Base-by-base conservation (phyloP, 1,140 invertebrate genomes). In the Pogonomyrmex barbatus region DNA sequence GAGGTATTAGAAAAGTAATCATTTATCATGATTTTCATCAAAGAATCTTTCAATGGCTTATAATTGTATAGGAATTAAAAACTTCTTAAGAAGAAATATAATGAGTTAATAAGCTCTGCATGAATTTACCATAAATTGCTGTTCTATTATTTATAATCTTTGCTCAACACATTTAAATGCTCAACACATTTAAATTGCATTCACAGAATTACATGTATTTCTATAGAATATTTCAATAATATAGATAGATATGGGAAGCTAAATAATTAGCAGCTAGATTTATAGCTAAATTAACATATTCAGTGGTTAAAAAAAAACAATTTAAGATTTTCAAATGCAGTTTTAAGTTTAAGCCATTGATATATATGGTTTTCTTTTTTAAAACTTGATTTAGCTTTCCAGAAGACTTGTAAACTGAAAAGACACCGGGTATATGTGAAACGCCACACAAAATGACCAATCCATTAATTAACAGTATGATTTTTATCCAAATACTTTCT, bases 381-480 rank as follows among this genome's bases (percentile, higher is more conserved):
- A 2, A 14, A 50, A 78, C 36, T 24, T 0, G 14, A 52, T 17
- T 39, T 2, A 56, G 14, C 10, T 0, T 47, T 3, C 2, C 30
- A 45, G n/a, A 62, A 39, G 33, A n/a, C 17, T 0, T 2, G 17
- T 12, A 6, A 17, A 30, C 9, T 17, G 2, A 81, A 24, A 45
- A n/a, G 2, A 67, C 65, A 42, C 47, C 14, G 8, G 77, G 6
- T 56, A 68, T 68, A 81, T 81, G 36, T 70, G 47, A 39, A 50
- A 70, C 52, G 56, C 17, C 52, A 12, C 42, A 50, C 50, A 45
- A 70, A 30, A 56, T 12, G 63, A 70, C 70, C 39, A 56, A 70
- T 81, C 56, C 63, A 70, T 70, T 81, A 81, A 83, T 83, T 83
- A 83, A 73, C 75, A 83, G 12, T 75, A 83, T 73, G 54, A 73